A percentile compares a stretch with the other conserved stretches of the same genome.
Conservation (phyloP, 2,888 invertebrate genomes). For the Galerucella pusilla region DNA sequence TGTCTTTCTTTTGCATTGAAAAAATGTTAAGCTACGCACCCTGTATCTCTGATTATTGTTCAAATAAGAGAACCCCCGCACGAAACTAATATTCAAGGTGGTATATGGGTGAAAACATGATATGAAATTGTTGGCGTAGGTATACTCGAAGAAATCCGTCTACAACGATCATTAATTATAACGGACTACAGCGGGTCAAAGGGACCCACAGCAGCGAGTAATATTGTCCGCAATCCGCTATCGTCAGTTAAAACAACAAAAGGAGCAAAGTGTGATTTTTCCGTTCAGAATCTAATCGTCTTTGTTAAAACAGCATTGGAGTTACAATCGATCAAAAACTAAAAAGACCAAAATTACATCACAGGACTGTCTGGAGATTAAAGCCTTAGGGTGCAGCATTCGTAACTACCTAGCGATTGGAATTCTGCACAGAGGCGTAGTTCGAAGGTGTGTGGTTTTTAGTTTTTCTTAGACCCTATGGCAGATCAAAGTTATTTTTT, state of each 20-base stretch:
- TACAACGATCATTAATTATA: conserved; percentile 12
- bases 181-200: conserved; percentile 6
- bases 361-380: conserved; percentile 25
- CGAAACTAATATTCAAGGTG: conserved; percentile 8
- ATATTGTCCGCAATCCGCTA: not conserved
- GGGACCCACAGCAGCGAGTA: conserved; percentile 4
- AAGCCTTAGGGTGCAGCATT: conserved; percentile 22
- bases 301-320: conserved; percentile 21
- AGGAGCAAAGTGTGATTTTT: not conserved
- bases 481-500: no score
- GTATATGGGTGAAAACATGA: conserved; percentile 10
- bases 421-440: conserved; percentile 5
- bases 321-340: conserved; percentile 8
- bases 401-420: conserved; percentile 10
- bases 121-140: conserved; percentile 14
- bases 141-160: not conserved
- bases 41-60: not conserved
- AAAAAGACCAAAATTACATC: conserved; percentile 21
- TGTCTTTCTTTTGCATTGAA: not conserved
- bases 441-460: no score
- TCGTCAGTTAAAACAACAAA: not conserved
- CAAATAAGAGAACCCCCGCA: not conserved
- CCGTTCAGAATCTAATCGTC: conserved; percentile 12
- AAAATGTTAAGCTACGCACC: not conserved
- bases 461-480: no score